Percentiles rank a stretch among this genome's conserved stretches.
Evolutionary conservation across 2,888 invertebrate genomes (phyloP).

Genomic region (Xylocampa areola): DNA sequence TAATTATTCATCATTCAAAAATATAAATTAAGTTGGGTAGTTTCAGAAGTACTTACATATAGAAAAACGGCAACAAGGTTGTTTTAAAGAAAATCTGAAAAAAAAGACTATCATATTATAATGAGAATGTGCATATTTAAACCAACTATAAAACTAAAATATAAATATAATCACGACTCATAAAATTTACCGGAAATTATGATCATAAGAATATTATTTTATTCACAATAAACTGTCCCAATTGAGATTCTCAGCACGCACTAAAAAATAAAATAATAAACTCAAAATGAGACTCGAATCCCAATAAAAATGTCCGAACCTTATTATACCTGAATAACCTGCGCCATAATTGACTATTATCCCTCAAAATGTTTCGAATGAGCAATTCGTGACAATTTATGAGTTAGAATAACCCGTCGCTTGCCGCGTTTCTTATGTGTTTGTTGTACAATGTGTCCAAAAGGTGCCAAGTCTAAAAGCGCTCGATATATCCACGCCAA

Average conservation of each 20-base stretch:
- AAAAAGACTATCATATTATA: too few relatives aligned
- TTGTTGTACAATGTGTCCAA: slow-evolving; percentile 34
- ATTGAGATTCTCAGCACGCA: slow-evolving; percentile 33
- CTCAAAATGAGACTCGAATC: slow-evolving; percentile 35
- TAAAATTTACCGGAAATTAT: slow-evolving; percentile 29
- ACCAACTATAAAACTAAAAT: neutral
- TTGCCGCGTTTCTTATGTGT: slow-evolving; percentile 20
- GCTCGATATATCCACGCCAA: slow-evolving; percentile 63
- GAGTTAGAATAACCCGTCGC: slow-evolving; percentile 23
- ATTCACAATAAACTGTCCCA: slow-evolving; percentile 36
- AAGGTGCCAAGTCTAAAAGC: slow-evolving; percentile 76
- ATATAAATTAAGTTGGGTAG: too few relatives aligned
- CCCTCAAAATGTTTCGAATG: slow-evolving; percentile 38
- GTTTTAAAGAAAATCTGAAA: too few relatives aligned
- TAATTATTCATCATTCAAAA: too few relatives aligned
- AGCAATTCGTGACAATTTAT: slow-evolving; percentile 41
- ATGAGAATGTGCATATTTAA: too few relatives aligned
- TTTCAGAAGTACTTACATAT: too few relatives aligned
- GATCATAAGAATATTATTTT: slow-evolving; percentile 30
- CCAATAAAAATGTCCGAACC: slow-evolving; percentile 46
- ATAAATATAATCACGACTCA: neutral
- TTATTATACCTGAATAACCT: slow-evolving; percentile 46
- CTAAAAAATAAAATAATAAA: slow-evolving; percentile 39
- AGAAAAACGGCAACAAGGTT: too few relatives aligned
- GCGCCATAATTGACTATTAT: slow-evolving; percentile 24